Evolutionary conservation across 2,113 vertebrate species (phyloP).

Genomic region (Urocolius indicus): DNA sequence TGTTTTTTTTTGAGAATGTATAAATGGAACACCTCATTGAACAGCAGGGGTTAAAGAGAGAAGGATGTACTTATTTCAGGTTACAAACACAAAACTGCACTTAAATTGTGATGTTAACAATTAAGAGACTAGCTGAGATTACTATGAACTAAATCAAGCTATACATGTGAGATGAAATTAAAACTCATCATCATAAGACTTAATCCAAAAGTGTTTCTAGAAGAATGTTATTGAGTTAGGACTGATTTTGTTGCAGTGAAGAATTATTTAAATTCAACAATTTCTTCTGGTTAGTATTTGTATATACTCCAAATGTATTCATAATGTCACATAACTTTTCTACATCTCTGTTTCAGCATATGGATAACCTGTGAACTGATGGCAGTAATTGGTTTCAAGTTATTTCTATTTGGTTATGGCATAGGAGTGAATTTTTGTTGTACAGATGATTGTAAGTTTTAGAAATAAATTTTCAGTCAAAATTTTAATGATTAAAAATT

Average conservation of each 20-base stretch:
- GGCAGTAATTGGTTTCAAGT: neutral
- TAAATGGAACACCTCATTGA: neutral
- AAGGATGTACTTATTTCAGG: neutral
- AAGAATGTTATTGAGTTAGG: neutral
- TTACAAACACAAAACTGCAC: neutral
- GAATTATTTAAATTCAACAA: neutral
- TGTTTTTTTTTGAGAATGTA: neutral
- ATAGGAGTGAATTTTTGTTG: neutral
- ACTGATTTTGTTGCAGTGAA: neutral
- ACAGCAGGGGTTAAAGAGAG: neutral
- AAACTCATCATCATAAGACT: neutral
- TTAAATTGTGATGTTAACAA: neutral
- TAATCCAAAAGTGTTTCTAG: neutral
- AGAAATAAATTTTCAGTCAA: neutral
- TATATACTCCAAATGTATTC: neutral
- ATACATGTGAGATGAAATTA: neutral
- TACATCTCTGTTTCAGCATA: neutral
- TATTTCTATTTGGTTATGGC: neutral
- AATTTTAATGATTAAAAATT: neutral
- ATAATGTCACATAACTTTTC: neutral
- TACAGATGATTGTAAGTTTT: neutral
- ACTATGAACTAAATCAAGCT: neutral
- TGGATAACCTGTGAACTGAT: neutral
- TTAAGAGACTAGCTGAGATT: neutral
- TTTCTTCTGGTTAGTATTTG: constrained; percentile 21